Percentiles rank a stretch among this genome's conserved stretches.
These are phyloP conservation scores for Trichogramma evanescens DNA, from an alignment of 2,888 invertebrate species.

Conservation along the genomic window DNA sequence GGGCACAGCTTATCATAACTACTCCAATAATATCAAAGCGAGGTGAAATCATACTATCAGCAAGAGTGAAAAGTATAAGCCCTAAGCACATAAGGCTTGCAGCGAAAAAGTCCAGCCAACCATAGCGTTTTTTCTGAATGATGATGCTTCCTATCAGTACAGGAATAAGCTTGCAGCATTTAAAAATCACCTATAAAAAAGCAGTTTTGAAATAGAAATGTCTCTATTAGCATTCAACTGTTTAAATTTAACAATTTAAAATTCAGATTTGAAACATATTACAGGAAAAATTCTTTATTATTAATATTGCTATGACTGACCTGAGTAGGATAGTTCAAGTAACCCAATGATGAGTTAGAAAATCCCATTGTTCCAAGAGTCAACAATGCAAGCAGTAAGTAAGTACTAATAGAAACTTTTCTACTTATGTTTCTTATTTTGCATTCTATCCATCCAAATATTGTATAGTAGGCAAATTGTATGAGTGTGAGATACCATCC, in stretches of 20 bases:
- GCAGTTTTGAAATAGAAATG: background rate
- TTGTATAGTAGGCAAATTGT: constrained; percentile 80
- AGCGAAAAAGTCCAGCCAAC: constrained; percentile 74
- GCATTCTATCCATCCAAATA: constrained; percentile 73
- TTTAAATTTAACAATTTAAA: background rate
- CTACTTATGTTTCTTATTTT: constrained; percentile 55
- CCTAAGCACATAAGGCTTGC: constrained; percentile 84
- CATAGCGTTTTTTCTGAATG: constrained; percentile 84
- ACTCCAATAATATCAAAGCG: constrained; percentile 67
- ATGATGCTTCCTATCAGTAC: constrained; percentile 90
- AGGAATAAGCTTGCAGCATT: constrained; percentile 94
- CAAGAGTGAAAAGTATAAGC: constrained; percentile 82
- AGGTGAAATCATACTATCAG: constrained; percentile 69
- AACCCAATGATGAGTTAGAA: constrained; percentile 88
- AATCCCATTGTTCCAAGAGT: constrained; percentile 94
- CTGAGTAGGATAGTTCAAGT: constrained; percentile 94
- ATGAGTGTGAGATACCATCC: constrained; percentile 89
- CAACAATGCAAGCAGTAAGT: constrained; percentile 73
- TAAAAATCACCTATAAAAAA: constrained; percentile 70
- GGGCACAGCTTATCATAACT: constrained; percentile 71
- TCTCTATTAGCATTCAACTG: background rate
- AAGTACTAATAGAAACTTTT: constrained; percentile 75
- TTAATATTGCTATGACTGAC: constrained; percentile 20
- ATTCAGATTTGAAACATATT: background rate
- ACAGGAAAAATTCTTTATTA: background rate